Evolutionary conservation across 2,888 invertebrate species (phyloP), one percentile per base, ranked within the genome.

Genomic region (Agrotis ipsilon): DNA sequence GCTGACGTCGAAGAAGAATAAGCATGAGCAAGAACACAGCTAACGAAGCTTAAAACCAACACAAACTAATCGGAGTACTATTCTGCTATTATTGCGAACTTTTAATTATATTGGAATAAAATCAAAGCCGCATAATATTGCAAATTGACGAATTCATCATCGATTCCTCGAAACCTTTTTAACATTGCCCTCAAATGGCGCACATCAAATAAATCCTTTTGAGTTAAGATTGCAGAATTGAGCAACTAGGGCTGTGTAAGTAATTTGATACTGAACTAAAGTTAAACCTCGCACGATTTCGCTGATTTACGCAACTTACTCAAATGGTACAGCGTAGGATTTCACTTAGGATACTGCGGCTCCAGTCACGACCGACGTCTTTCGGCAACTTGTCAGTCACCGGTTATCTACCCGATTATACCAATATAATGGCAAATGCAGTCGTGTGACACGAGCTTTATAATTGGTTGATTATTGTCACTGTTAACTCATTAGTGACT

Each of bases 341-440:
- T 86, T 86, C 79, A 81, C 83, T 83, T 82, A 82, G 84, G 76
- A 86, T 82, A 87, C 84, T 78, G 84, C 86, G 85, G 84, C 86
- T 86, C 88, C 51, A 89, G 90, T 91, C 90, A 91, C 91, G 91
- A 91, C 81, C 78, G 75, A 82, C 68, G 72, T 83, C 85, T 87
- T 88, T 88, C 88, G 86, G 86, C 89, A 89, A 86, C 87, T 84
- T 87, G 89, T 89, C 90, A 89, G 82, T 90, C 89, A 90, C 81
- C 71, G 73, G 84, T 83, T 86, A 88, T 87, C 87, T 81, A 71
- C 72, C 76, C 75, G 85, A 83, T 87, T 86, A 85, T 86, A 84
- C 82, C 76, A 84, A 86, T 86, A 85, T 83, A 87, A 86, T 78
- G 77, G 84, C 85, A 90, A 89, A 87, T 86, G 84, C 81, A 60